phyloP scores from a whole-genome alignment of 2,113 vertebrate species.

The Cinclus cinclus region DNA sequence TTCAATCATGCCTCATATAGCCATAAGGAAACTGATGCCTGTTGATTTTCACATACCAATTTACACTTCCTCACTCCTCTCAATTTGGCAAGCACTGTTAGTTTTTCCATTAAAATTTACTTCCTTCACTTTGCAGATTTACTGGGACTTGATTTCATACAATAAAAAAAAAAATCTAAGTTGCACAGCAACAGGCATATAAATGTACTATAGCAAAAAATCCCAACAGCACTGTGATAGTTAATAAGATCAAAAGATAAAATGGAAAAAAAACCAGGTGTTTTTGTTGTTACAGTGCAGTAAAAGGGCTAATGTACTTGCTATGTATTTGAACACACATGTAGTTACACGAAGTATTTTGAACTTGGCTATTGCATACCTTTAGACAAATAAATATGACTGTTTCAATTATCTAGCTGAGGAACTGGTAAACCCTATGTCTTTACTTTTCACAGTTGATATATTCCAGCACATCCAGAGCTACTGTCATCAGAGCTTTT shows the following conservation, averaged over 20 bases:
- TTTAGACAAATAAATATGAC: not conserved
- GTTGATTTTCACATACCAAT: not conserved
- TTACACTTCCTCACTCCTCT: not conserved
- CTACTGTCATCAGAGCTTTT: not conserved
- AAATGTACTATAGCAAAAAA: not conserved
- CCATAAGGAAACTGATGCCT: not conserved
- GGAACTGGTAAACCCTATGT: not conserved
- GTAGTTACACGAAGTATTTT: not conserved
- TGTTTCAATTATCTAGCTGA: not conserved
- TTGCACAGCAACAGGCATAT: not conserved
- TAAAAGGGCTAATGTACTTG: not conserved
- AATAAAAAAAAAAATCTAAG: not conserved
- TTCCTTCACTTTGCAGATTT: not conserved
- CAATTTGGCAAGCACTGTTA: not conserved
- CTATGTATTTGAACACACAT: not conserved
- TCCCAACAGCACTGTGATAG: not conserved
- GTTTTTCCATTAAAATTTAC: not conserved
- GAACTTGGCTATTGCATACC: not conserved
- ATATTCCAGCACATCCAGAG: not conserved
- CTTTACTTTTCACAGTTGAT: not conserved
- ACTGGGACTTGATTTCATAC: not conserved
- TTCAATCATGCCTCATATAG: not conserved
- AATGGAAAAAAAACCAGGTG: not conserved
- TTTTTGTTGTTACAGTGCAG: not conserved
- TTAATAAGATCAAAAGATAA: not conserved